A percentile compares a stretch with the other conserved stretches of the same genome.
Evolutionary conservation across 2,113 vertebrate species (phyloP).

Genomic region (Cyprinodon brontotheroides): DNA sequence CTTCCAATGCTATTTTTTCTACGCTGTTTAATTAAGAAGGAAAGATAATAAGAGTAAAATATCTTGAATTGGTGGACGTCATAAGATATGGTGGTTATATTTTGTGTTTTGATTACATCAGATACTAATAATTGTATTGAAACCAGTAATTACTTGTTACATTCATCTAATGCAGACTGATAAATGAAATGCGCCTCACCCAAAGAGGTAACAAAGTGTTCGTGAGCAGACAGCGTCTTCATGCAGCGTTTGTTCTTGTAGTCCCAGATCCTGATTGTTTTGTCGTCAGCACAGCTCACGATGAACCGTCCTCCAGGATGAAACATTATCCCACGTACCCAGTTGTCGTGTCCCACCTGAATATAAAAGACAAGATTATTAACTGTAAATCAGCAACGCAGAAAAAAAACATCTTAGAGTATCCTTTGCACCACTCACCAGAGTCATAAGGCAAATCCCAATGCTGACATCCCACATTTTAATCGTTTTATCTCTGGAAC

Average conservation of each 20-base stretch:
- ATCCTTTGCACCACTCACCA: constrained; percentile 64
- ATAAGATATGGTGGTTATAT: not conserved
- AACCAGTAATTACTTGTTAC: no score
- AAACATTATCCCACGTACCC: constrained; percentile 96
- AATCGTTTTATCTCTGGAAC: constrained; percentile 99
- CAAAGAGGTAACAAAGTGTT: constrained; percentile 99
- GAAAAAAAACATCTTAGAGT: not conserved
- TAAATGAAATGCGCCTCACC: constrained; percentile 78
- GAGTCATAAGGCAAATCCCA: constrained; percentile 95
- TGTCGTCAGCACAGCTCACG: constrained; percentile 98
- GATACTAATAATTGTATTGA: no score
- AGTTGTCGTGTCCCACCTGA: constrained; percentile 99
- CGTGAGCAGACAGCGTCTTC: constrained; percentile 98
- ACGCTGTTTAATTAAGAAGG: no score
- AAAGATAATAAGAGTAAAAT: no score
- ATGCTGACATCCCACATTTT: constrained; percentile 99
- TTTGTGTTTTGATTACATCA: not conserved
- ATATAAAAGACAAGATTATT: not conserved
- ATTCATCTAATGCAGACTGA: not conserved
- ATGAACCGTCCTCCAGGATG: constrained; percentile 98
- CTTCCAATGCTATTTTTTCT: no score
- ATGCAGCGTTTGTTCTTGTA: constrained; percentile 99
- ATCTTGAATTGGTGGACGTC: no score
- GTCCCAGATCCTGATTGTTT: constrained; percentile 98
- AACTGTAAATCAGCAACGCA: not conserved